These are phyloP conservation scores for Denticeps clupeoides DNA, from an alignment of 2,797 vertebrate species.

Conservation along the genomic window DNA sequence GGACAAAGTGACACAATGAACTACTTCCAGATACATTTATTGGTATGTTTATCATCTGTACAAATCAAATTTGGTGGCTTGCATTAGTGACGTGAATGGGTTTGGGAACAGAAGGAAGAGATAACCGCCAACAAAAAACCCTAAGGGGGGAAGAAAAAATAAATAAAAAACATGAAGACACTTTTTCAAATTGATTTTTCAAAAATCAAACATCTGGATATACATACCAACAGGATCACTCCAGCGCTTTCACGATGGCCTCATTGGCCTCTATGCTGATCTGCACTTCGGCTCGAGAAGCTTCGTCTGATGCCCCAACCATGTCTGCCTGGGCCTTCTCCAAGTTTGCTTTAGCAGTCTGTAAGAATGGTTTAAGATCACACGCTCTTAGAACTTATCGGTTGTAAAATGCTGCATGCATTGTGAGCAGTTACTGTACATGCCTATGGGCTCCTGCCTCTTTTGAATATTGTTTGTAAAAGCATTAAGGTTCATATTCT, in stretches of 20 bases:
- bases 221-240: constrained; percentile 49
- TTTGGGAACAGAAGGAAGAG: constrained; percentile 36
- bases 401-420: too few species aligned
- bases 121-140: constrained; percentile 34
- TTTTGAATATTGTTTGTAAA: too few species aligned
- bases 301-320: constrained; percentile 58
- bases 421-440: too few species aligned
- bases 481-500: too few species aligned
- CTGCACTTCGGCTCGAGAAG: constrained; percentile 69
- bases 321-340: constrained; percentile 78
- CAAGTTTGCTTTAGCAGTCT: constrained; percentile 81
- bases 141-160: constrained; percentile 13
- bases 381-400: too few species aligned
- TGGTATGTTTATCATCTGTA: constrained; percentile 64
- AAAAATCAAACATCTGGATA: too few species aligned
- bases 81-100: constrained; percentile 41
- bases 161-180: not conserved
- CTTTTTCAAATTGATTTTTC: too few species aligned
- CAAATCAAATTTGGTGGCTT: constrained; percentile 58
- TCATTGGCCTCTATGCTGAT: constrained; percentile 85
- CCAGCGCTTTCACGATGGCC: constrained; percentile 88
- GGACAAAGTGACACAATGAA: not conserved
- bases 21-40: constrained; percentile 70
- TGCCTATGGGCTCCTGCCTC: too few species aligned
- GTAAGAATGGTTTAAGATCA: not conserved